These are phyloP conservation scores for Acipenser ruthenus DNA, from an alignment of 2,797 vertebrate species.

Conservation along the genomic window DNA sequence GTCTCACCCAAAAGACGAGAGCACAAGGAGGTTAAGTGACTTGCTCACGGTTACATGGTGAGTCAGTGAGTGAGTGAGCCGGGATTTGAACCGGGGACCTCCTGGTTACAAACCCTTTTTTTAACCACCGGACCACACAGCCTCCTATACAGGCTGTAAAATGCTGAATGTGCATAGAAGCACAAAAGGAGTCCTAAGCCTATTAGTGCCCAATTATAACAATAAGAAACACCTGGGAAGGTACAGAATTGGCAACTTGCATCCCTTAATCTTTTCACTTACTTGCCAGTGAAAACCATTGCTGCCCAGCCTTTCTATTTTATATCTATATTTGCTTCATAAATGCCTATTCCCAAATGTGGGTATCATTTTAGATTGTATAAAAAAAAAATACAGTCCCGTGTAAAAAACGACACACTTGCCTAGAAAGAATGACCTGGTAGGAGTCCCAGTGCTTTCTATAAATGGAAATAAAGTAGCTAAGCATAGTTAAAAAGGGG, in stretches of 20 bases:
- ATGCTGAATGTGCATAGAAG: conserved; percentile 34
- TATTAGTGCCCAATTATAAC: conserved; percentile 29
- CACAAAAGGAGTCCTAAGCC: conserved; percentile 30
- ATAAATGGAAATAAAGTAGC: conserved; percentile 20
- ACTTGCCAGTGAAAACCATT: background rate
- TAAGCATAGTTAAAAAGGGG: conserved; percentile 19
- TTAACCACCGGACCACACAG: too few species aligned
- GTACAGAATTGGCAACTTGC: conserved; percentile 19
- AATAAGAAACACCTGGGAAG: conserved; percentile 40
- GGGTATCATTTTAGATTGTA: conserved; percentile 1
- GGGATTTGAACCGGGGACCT: too few species aligned
- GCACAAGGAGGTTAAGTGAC: too few species aligned
- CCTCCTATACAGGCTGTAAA: conserved; percentile 21
- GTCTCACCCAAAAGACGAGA: too few species aligned
- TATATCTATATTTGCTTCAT: background rate
- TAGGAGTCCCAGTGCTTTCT: conserved; percentile 23
- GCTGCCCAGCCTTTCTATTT: background rate
- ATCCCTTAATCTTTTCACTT: background rate
- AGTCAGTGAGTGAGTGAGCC: too few species aligned
- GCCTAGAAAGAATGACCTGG: conserved; percentile 5
- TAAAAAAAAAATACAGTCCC: background rate
- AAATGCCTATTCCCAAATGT: conserved; percentile 8
- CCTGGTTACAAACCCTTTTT: too few species aligned
- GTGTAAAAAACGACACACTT: conserved; percentile 1
- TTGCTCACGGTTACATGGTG: too few species aligned